phyloP scores from a whole-genome alignment of 1,140 invertebrate genomes.

The Sarcophaga bullata region DNA sequence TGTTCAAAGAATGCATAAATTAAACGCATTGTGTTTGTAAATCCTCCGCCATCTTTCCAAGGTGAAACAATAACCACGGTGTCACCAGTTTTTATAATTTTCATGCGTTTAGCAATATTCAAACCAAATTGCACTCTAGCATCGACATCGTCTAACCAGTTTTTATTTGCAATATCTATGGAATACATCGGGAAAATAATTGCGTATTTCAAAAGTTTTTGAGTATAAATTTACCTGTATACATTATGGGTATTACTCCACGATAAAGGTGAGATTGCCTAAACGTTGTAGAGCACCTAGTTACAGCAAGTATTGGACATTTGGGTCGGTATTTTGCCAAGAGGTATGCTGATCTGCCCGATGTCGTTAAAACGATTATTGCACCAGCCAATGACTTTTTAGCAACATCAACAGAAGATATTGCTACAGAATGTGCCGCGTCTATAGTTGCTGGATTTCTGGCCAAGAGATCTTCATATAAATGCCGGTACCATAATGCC shows the following conservation, averaged over 20 bases:
- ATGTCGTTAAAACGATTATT: slow-evolving; percentile 95
- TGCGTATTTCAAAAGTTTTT: slow-evolving; percentile 42
- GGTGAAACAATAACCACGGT: slow-evolving; percentile 93
- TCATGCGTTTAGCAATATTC: slow-evolving; percentile 81
- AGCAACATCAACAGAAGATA: slow-evolving; percentile 95
- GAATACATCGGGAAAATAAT: slow-evolving; percentile 62
- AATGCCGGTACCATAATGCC: slow-evolving; percentile 92
- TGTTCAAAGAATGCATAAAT: slow-evolving; percentile 76
- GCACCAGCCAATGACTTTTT: slow-evolving; percentile 91
- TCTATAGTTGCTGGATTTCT: slow-evolving; percentile 83
- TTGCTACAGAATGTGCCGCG: slow-evolving; percentile 90
- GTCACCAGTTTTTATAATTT: slow-evolving; percentile 87
- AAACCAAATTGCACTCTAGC: slow-evolving; percentile 88
- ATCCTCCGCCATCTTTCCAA: slow-evolving; percentile 94
- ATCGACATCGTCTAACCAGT: slow-evolving; percentile 95
- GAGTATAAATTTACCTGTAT: slow-evolving; percentile 71
- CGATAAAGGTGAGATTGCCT: slow-evolving; percentile 93
- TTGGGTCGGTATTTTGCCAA: slow-evolving; percentile 93
- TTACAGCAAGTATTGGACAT: slow-evolving; percentile 96
- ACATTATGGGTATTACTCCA: slow-evolving; percentile 91
- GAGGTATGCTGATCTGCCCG: slow-evolving; percentile 89
- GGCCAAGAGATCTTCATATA: slow-evolving; percentile 83
- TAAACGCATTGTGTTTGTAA: slow-evolving; percentile 95
- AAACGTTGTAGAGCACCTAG: slow-evolving; percentile 85
- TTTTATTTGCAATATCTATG: slow-evolving; percentile 71